phyloP scores from a whole-genome alignment of 2,888 invertebrate genomes.

The Atherix ibis region DNA sequence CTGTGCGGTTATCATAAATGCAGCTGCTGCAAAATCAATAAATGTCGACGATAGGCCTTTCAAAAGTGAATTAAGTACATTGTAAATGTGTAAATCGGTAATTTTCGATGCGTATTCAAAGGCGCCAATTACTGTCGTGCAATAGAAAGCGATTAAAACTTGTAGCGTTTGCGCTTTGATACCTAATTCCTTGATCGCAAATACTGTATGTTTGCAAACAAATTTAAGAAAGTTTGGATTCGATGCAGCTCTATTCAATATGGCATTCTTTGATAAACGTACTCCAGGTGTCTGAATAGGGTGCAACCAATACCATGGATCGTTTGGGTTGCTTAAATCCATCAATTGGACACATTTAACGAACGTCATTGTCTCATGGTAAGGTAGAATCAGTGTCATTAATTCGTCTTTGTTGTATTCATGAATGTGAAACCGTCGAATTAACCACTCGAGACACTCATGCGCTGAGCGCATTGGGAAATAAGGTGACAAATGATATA shows the following conservation, averaged over 20 bases:
- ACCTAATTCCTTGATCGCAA: slow-evolving; percentile 42
- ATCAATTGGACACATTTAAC: slow-evolving; percentile 63
- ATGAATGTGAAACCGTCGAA: slow-evolving; percentile 77
- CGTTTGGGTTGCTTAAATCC: slow-evolving; percentile 41
- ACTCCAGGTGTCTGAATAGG: slow-evolving; percentile 58
- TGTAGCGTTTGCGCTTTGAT: slow-evolving; percentile 44
- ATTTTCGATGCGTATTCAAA: slow-evolving; percentile 41
- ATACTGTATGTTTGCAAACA: slow-evolving; percentile 40
- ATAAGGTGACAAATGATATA: slow-evolving; percentile 73
- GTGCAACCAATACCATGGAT: slow-evolving; percentile 62
- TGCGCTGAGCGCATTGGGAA: slow-evolving; percentile 66
- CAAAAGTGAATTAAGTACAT: slow-evolving; percentile 53
- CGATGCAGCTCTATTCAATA: slow-evolving; percentile 56
- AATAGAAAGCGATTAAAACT: slow-evolving; percentile 66
- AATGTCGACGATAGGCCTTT: slow-evolving; percentile 52
- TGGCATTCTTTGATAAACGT: slow-evolving; percentile 50
- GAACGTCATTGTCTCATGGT: slow-evolving; percentile 85
- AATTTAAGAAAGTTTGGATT: slow-evolving; percentile 46
- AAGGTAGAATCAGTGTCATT: slow-evolving; percentile 70
- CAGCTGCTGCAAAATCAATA: slow-evolving; percentile 54
- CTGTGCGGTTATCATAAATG: slow-evolving; percentile 57
- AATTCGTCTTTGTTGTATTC: slow-evolving; percentile 73
- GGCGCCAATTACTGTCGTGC: slow-evolving; percentile 55
- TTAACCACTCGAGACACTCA: slow-evolving; percentile 90
- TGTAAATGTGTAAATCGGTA: slow-evolving; percentile 48